Evolutionary conservation across 35 echinoderm and acorn worm species (phyloP).

Genomic region (Ptychodera flava): DNA sequence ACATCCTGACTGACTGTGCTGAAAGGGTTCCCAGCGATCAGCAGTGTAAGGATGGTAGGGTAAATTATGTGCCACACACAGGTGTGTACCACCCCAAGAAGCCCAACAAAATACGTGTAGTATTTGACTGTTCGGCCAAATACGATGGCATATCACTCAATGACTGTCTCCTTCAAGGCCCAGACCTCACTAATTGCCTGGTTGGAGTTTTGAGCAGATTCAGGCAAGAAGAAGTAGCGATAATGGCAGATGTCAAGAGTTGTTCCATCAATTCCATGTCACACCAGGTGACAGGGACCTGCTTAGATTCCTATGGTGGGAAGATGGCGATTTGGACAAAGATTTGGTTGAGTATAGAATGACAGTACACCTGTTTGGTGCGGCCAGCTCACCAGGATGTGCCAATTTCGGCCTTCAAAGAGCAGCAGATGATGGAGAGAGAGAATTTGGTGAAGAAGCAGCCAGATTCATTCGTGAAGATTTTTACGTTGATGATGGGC

Average conservation of each 20-base stretch:
- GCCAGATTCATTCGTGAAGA: background rate
- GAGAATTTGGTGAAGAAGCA: background rate
- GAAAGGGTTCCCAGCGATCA: conserved; percentile 16
- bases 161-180: conserved; percentile 9
- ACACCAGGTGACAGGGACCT: background rate
- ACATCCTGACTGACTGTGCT: background rate
- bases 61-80: no score
- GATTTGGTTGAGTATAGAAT: background rate
- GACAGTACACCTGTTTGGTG: conserved; percentile 17
- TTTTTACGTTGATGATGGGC: conserved; percentile 26
- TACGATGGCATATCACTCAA: conserved; percentile 7
- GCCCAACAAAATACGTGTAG: conserved; percentile 16
- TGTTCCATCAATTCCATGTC: no score
- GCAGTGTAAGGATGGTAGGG: no score
- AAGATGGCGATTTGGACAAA: background rate
- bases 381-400: conserved; percentile 8
- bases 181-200: conserved; percentile 18
- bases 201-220: conserved; percentile 8
- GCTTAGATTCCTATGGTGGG: conserved; percentile 16
- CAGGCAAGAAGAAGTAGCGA: background rate
- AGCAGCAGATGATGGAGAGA: conserved; percentile 6
- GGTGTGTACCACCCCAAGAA: no score
- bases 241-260: background rate
- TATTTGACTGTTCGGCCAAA: conserved; percentile 27
- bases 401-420: conserved; percentile 3